Conservation (phyloP, 1,140 invertebrate species). For the Andrena cerasifolii region DNA sequence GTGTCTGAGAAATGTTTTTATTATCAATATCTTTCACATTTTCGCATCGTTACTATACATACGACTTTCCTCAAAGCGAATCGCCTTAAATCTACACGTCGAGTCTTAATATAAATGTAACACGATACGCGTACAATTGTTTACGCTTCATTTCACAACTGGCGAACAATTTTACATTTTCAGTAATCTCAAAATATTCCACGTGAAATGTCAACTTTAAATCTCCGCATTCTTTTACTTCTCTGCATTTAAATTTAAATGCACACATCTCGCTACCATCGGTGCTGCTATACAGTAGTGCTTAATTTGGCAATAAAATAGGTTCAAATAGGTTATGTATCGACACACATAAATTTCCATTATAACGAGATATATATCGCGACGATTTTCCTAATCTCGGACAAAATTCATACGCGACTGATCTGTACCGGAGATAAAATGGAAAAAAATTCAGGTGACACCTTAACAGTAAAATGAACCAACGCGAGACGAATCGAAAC, state of each 20-base stretch:
- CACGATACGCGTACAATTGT: too few relatives aligned
- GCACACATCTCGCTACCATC: background rate
- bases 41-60: too few relatives aligned
- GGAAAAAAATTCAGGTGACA: slow-evolving; percentile 11
- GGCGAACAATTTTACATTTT: background rate
- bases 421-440: background rate
- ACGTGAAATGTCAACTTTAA: background rate
- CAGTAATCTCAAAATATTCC: background rate
- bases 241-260: background rate
- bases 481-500: slow-evolving; percentile 6
- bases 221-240: background rate
- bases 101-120: too few relatives aligned
- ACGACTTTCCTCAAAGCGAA: too few relatives aligned
- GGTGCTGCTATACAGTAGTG: background rate
- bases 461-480: slow-evolving; percentile 32
- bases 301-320: slow-evolving; percentile 13
- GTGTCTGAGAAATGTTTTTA: too few relatives aligned
- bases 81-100: too few relatives aligned
- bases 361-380: background rate
- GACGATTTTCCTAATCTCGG: slow-evolving; percentile 12
- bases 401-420: background rate
- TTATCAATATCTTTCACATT: too few relatives aligned
- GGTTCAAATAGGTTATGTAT: slow-evolving; percentile 39
- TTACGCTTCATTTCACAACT: background rate
- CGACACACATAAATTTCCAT: slow-evolving; percentile 11